Conservation (phyloP, 2,797 vertebrate species). For the Sebastes cheni region DNA sequence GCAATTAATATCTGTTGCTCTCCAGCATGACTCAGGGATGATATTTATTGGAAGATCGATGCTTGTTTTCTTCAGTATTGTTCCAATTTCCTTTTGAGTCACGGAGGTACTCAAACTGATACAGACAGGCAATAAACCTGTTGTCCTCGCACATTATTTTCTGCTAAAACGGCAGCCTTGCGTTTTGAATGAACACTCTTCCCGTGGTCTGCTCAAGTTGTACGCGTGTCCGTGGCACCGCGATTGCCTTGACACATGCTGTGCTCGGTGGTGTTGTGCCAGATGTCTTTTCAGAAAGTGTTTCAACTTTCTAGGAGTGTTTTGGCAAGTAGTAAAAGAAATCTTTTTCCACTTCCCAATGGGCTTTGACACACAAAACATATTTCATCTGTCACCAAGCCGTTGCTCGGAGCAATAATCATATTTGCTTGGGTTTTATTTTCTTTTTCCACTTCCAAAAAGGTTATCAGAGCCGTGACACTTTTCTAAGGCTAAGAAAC, state of each 20-base stretch:
- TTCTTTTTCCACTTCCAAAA: background rate
- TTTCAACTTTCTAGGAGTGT: background rate
- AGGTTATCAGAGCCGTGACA: background rate
- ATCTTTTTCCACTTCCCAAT: background rate
- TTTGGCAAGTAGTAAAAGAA: background rate
- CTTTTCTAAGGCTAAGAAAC: background rate
- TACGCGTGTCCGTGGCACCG: background rate
- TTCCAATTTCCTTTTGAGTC: constrained; percentile 77
- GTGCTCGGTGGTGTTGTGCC: background rate
- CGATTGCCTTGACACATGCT: background rate
- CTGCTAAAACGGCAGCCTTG: constrained; percentile 24
- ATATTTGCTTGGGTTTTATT: background rate
- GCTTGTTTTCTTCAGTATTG: constrained; percentile 73
- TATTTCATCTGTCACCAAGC: background rate
- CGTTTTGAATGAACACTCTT: constrained; percentile 3
- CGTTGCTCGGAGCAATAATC: background rate
- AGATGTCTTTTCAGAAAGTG: background rate
- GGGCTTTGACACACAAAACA: background rate
- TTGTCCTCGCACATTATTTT: constrained; percentile 45
- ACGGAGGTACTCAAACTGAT: constrained; percentile 63
- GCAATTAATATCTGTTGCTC: constrained; percentile 70
- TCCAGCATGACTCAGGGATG: constrained; percentile 59
- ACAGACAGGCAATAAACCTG: constrained; percentile 41
- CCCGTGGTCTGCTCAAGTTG: background rate
- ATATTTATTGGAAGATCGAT: constrained; percentile 77